These are phyloP conservation scores for Engystomops pustulosus DNA, from an alignment of 2,113 vertebrate genomes.

Conservation along the genomic window DNA sequence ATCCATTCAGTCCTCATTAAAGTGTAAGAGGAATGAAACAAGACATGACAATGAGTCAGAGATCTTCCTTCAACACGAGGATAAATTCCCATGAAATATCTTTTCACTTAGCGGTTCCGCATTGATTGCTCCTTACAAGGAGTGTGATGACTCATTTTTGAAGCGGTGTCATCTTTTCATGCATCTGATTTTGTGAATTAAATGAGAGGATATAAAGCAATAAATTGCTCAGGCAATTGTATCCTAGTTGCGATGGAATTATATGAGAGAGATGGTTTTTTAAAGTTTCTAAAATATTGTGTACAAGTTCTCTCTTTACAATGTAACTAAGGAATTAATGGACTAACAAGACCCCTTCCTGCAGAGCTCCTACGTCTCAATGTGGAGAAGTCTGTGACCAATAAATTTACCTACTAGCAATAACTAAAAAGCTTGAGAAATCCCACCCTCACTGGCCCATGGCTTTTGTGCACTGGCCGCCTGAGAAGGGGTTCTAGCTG, in stretches of 20 bases:
- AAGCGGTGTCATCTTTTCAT: conserved; percentile 11
- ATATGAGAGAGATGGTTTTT: not conserved
- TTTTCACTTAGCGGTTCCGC: conserved; percentile 22
- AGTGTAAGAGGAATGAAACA: not conserved
- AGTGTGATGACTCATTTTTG: conserved; percentile 39
- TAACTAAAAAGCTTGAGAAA: too few relatives aligned
- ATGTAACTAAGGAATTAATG: not conserved
- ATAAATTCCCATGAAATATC: conserved; percentile 47
- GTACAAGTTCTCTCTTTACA: too few relatives aligned
- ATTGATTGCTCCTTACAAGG: conserved; percentile 26
- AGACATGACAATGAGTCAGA: conserved; percentile 39
- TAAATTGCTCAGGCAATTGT: not conserved
- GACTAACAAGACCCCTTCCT: too few relatives aligned
- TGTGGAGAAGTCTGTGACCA: too few relatives aligned
- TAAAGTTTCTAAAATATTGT: too few relatives aligned
- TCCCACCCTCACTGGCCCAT: too few relatives aligned
- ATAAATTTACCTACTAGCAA: too few relatives aligned
- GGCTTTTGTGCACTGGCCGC: too few relatives aligned
- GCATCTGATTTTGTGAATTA: not conserved
- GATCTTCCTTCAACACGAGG: conserved; percentile 13
- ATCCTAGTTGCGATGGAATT: not conserved
- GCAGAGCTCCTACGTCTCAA: too few relatives aligned
- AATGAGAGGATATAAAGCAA: not conserved
- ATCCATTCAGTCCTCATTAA: conserved; percentile 8
- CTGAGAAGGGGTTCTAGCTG: too few relatives aligned